Percentiles rank a stretch among this genome's conserved stretches.
Conservation (phyloP, 1,140 invertebrate species). For the Dermatophagoides farinae region DNA sequence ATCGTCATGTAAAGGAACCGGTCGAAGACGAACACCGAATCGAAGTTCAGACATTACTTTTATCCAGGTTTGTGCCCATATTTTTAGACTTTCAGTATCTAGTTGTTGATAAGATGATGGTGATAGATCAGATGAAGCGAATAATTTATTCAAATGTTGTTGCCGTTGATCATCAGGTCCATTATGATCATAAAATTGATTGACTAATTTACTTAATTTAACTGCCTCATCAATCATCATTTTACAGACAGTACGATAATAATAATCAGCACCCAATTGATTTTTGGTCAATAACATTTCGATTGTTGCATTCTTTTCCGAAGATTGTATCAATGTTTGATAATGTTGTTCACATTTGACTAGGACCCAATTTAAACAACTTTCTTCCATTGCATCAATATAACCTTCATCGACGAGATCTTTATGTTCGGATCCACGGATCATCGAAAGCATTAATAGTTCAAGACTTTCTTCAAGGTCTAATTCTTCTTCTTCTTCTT, state of each 20-base stretch:
- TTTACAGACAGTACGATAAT: slow-evolving; percentile 73
- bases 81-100: slow-evolving; percentile 13
- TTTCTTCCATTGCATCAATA: slow-evolving; percentile 38
- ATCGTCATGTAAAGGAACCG: neutral
- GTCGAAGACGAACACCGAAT: slow-evolving; percentile 72
- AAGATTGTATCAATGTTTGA: neutral
- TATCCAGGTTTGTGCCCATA: slow-evolving; percentile 83
- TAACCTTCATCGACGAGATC: slow-evolving; percentile 61
- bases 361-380: neutral
- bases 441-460: neutral
- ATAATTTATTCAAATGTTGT: neutral
- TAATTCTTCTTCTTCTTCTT: slow-evolving; percentile 57
- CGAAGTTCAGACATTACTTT: slow-evolving; percentile 67
- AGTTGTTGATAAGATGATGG: neutral
- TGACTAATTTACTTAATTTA: slow-evolving; percentile 67
- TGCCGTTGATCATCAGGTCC: neutral
- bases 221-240: slow-evolving; percentile 72
- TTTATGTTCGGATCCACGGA: slow-evolving; percentile 4
- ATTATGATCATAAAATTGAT: slow-evolving; percentile 41
- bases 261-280: slow-evolving; percentile 37
- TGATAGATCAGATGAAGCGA: neutral
- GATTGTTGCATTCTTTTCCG: neutral
- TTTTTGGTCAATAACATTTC: neutral
- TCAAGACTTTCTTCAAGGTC: slow-evolving; percentile 25
- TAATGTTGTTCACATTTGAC: neutral